Evolutionary conservation across 2,113 vertebrate species (phyloP).

Genomic region (Bucco capensis): DNA sequence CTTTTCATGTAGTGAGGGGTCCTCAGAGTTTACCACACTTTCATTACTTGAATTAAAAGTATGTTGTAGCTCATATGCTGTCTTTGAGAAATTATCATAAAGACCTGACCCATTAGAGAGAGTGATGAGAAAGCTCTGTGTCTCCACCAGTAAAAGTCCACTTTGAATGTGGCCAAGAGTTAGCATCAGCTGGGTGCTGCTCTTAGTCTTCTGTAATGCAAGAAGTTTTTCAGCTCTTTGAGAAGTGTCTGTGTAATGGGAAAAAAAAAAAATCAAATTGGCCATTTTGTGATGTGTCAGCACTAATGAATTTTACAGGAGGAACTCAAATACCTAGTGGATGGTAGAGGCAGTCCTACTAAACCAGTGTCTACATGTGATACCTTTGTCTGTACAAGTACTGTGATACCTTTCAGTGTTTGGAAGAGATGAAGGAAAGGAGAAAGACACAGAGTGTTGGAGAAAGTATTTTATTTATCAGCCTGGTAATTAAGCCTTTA

Average conservation of each 20-base stretch:
- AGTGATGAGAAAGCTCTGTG: neutral
- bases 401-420: neutral
- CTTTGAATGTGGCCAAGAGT: neutral
- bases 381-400: neutral
- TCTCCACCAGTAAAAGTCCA: neutral
- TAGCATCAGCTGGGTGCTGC: neutral
- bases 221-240: neutral
- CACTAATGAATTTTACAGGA: neutral
- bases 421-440: neutral
- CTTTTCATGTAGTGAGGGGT: neutral
- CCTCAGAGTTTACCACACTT: slow-evolving; percentile 49
- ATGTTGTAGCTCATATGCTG: neutral
- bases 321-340: neutral
- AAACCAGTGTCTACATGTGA: neutral
- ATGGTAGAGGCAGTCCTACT: neutral
- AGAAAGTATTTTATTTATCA: neutral
- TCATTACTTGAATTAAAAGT: neutral
- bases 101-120: neutral
- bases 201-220: neutral
- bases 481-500: neutral
- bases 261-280: neutral
- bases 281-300: neutral
- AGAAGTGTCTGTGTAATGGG: neutral
- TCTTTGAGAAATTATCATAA: neutral
- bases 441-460: neutral